Percentiles rank a stretch among this genome's conserved stretches.
Conservation (phyloP, 2,888 invertebrate species). For the Zaprionus obscuricornis region DNA sequence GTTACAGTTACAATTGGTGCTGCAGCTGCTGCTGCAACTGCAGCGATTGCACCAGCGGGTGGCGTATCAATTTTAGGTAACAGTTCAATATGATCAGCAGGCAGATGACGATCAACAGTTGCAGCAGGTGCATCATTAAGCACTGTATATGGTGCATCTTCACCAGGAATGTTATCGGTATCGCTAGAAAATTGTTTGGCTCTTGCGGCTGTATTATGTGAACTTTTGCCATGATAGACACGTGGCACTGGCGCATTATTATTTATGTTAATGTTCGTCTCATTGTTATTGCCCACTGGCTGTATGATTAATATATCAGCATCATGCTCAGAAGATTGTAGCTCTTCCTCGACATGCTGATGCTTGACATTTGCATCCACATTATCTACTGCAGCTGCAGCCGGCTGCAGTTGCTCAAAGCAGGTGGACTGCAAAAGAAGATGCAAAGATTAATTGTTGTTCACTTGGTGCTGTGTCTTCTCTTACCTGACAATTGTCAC, state of each 20-base stretch:
- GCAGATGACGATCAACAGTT: conserved; percentile 36
- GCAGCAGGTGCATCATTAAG: conserved; percentile 26
- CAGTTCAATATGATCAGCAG: conserved; percentile 35
- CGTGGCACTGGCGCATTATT: not conserved
- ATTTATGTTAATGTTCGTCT: conserved; percentile 9
- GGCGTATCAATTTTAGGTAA: conserved; percentile 24
- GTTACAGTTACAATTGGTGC: no score
- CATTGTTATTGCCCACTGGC: conserved; percentile 30
- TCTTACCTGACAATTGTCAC: conserved; percentile 85
- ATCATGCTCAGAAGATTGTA: conserved; percentile 60
- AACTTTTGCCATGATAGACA: conserved; percentile 59
- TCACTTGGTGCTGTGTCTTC: not conserved
- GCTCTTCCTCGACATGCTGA: conserved; percentile 60
- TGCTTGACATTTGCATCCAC: conserved; percentile 61
- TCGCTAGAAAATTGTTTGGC: conserved; percentile 55
- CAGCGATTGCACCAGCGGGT: no score
- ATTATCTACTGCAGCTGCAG: conserved; percentile 46
- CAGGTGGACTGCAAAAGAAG: conserved; percentile 74
- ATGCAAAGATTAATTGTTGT: not conserved
- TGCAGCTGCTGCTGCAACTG: conserved; percentile 10
- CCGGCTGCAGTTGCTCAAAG: conserved; percentile 74
- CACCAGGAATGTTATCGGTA: conserved; percentile 31
- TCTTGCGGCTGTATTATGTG: conserved; percentile 54
- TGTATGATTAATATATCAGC: conserved; percentile 45
- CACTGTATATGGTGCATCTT: conserved; percentile 52